Evolutionary conservation across 1,140 invertebrate species (phyloP), one percentile per base, ranked within the genome.

Genomic region (Penaeus vannamei): DNA sequence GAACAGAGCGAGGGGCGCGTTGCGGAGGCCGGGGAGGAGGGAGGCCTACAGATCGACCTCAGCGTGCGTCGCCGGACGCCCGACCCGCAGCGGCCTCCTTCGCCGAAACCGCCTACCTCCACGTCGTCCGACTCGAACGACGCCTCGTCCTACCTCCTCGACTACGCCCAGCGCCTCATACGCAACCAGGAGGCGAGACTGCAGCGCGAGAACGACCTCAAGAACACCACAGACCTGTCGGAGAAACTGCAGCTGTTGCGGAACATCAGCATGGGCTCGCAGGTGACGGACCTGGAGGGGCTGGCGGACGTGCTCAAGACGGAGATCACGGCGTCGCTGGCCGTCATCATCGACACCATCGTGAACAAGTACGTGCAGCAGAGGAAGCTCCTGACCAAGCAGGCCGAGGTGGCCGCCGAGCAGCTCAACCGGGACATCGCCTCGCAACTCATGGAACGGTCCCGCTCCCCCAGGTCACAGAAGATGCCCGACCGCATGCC

Each of bases 251-350:
- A 91, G 72, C 92, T 93, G 91, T 93, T 94, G 80, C 93, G 93
- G 88, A 93, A 94, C 84, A 93, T 94, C 72, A 89, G 59, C 82
- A 20, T 90, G 22, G 90, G 89, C 66, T 85, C 88, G 62, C 84
- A 90, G 80, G 85, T 92, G 83, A 91, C 91, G 91, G 91, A 98
- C 92, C 94, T 98, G 2, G 97, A 98, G 93, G 96, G 96, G 80
- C 94, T 98, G 72, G 97, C 97, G 12, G 97, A 98, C 91, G 95
- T 96, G 76, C 94, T 98, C 2, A 98, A 98, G 93, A 95, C 95
- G 62, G 97, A 98, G 94, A 96, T 98, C 87, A 96, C 96, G 23
- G 95, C 97, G 84, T 97, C 96, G 10, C 93, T 98, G 72, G 95
- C 96, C 10, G 96, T 95, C 87, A 94, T 98, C n/a, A 97, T 98